Base-by-base conservation (phyloP, 2,888 invertebrate genomes). In the Arctia plantaginis region DNA sequence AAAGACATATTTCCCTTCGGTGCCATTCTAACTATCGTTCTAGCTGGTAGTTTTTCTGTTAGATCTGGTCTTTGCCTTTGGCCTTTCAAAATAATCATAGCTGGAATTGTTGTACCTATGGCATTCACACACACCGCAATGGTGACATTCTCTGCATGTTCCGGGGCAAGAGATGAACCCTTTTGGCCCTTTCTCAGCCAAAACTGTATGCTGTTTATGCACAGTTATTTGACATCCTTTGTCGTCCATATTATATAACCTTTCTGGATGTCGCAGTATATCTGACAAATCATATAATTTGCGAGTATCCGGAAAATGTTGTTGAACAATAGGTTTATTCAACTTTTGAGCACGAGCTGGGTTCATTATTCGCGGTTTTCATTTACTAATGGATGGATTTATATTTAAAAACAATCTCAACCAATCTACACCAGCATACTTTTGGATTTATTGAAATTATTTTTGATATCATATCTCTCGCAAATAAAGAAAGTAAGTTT, bases 71-170 rank as follows among this genome's bases (percentile, higher is more conserved):
- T 68, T 66, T 47, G 18, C 39, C 74, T 67, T 39, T 71, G 44
- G 12, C 72, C 72, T 65, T 75, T 72, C 71, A 81, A 71, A 72
- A 66, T 12, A 71, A 74, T 81, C 81, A 84, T 82, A 12, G 83
- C 82, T 3, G 86, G 84, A 7, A 83, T 66, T 10, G 80, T 23
- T 27, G 33, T 76, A 7, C 83, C 81, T 47, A 67, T 33, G 23
- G 67, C 67, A 30, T 47, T 67, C 18, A 67, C 82, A 73, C 83
- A 85, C 51, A 66, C 67, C 10, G 75, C 84, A 1, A 84, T 75
- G 2, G 82, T 83, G 0, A 86, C 82, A 65, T 78, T 86, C 80
- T 85, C 82, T 20, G 81, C 83, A 71, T 82, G 83, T 69, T 82
- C 84, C 1, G 72, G 66, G 8, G 78, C 77, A 15, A 82, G 41